Conservation (phyloP, 1,140 invertebrate species). For the Harpegnathos saltator region DNA sequence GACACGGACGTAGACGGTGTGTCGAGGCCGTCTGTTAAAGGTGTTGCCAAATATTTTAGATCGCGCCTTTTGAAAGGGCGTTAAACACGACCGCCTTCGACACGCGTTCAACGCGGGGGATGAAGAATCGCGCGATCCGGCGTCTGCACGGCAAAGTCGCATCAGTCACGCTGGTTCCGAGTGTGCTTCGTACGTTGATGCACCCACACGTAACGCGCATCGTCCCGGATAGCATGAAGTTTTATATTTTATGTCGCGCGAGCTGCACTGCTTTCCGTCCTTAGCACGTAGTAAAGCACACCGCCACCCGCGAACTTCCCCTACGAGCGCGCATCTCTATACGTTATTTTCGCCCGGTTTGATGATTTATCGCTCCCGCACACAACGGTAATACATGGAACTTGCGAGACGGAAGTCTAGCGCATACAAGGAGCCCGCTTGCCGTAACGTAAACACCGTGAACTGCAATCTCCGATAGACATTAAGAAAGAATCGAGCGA, state of each 20-base stretch:
- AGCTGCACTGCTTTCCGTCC: slow-evolving; percentile 51
- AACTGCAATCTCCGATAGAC: not conserved
- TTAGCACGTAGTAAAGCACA: slow-evolving; percentile 56
- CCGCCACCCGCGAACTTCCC: not conserved
- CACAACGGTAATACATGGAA: slow-evolving; percentile 48
- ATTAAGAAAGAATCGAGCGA: not conserved
- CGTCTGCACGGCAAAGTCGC: slow-evolving; percentile 3
- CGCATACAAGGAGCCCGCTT: slow-evolving; percentile 1
- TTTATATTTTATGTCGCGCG: slow-evolving; percentile 33
- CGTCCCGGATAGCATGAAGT: not conserved
- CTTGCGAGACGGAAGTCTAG: not conserved
- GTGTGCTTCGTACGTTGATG: slow-evolving; percentile 18
- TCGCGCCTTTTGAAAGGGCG: not conserved
- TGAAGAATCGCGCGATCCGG: not conserved
- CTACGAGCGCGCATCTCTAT: slow-evolving; percentile 9
- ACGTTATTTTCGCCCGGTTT: slow-evolving; percentile 47
- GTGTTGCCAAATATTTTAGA: not conserved
- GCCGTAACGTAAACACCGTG: slow-evolving; percentile 1
- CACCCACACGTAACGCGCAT: slow-evolving; percentile 26
- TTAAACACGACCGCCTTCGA: not conserved
- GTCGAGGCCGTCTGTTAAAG: not conserved
- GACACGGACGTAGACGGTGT: no score
- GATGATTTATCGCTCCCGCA: slow-evolving; percentile 53
- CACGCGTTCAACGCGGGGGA: not conserved
- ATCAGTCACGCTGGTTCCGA: slow-evolving; percentile 20